A percentile compares a stretch with the other conserved stretches of the same genome.
Conservation (phyloP, 92 coral and sea anemone species). For the Epizoanthus stellaris region DNA sequence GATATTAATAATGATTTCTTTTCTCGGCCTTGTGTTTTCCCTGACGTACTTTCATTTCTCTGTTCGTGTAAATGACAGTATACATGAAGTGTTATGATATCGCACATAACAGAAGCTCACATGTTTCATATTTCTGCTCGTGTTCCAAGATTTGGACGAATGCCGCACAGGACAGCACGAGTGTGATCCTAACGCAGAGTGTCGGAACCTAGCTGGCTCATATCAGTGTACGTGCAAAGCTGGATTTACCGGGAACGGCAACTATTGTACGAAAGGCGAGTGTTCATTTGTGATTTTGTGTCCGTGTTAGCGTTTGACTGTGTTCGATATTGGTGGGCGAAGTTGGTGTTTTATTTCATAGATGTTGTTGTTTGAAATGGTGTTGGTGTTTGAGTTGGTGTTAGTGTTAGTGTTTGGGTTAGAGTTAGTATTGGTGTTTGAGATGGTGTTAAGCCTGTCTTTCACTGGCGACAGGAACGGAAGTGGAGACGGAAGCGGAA, state of each 20-base stretch:
- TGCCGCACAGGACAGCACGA: slow-evolving; percentile 55
- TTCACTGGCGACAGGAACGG: too few species aligned
- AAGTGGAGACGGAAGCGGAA: too few species aligned
- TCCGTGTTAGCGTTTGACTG: neutral
- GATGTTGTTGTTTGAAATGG: neutral
- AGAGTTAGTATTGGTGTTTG: too few species aligned
- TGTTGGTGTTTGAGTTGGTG: neutral
- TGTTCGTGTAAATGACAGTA: neutral
- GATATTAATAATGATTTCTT: too few species aligned
- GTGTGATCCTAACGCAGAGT: slow-evolving; percentile 74
- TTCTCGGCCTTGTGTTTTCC: too few species aligned
- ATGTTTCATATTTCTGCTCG: neutral
- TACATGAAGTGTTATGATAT: neutral
- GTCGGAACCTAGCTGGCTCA: slow-evolving; percentile 67
- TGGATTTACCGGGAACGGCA: slow-evolving; percentile 80
- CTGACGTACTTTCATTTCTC: neutral
- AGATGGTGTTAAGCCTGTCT: too few species aligned
- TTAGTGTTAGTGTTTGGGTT: too few species aligned
- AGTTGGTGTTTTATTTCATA: neutral
- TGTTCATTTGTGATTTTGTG: too few species aligned
- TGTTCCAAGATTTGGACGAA: slow-evolving; percentile 62
- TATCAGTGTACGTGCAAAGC: slow-evolving; percentile 73
- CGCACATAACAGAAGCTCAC: too few species aligned
- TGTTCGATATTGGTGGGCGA: neutral
- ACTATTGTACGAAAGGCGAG: slow-evolving; percentile 57